Conservation (phyloP, 2,888 invertebrate genomes). For the Drosophila putrida region DNA sequence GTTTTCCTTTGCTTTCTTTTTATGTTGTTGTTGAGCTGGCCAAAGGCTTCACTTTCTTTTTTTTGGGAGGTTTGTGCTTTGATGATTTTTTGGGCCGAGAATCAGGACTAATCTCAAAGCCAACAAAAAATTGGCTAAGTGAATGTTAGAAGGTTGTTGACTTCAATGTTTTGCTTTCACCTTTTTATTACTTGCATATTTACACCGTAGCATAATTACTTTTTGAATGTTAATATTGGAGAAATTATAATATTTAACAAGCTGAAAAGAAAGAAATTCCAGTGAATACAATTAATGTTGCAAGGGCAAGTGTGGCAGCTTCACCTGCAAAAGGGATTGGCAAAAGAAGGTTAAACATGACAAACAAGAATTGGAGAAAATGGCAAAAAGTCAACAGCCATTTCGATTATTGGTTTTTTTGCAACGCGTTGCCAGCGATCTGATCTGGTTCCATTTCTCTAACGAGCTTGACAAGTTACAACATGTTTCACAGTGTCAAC, state of each 20-base stretch:
- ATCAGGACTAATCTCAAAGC: constrained; percentile 6
- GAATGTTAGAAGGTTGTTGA: constrained; percentile 10
- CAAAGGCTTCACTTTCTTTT: neutral
- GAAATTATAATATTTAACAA: constrained; percentile 6
- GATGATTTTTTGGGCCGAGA: constrained; percentile 10
- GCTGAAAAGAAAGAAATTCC: neutral
- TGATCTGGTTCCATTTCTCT: constrained; percentile 45
- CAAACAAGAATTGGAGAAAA: neutral
- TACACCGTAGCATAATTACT: constrained; percentile 7
- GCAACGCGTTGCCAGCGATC: constrained; percentile 18
- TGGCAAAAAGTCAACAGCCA: constrained; percentile 9
- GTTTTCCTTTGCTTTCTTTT: constrained; percentile 6
- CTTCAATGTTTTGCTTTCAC: constrained; percentile 1
- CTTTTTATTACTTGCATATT: constrained; percentile 16
- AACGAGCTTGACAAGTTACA: constrained; percentile 46
- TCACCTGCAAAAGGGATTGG: neutral
- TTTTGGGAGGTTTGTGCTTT: constrained; percentile 2
- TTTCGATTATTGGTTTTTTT: constrained; percentile 30
- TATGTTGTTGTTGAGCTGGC: neutral
- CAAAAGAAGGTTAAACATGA: neutral
- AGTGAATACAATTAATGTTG: neutral
- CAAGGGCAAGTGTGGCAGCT: neutral
- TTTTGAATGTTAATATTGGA: neutral
- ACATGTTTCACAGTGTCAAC: constrained; percentile 38
- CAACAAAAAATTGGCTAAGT: neutral